A percentile compares a stretch with the other conserved stretches of the same genome.
phyloP scores from a whole-genome alignment of 2,888 invertebrate species.

The Amblyjoppa proteus region DNA sequence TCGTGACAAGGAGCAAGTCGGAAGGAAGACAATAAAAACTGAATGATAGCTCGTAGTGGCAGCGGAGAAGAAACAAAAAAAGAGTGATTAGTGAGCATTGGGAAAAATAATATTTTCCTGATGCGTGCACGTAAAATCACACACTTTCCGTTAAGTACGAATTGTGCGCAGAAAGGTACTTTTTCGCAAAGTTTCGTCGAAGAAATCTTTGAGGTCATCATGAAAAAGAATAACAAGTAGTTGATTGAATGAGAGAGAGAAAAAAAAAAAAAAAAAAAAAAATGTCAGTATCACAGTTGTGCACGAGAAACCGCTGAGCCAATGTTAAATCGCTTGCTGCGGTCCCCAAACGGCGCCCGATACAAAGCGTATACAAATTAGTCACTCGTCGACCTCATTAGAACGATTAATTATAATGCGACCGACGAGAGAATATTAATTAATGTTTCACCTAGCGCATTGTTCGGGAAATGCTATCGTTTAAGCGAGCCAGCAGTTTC shows the following conservation, averaged over 20 bases:
- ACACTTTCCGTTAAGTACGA: no score
- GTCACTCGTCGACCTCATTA: constrained; percentile 59
- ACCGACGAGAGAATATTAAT: constrained; percentile 57
- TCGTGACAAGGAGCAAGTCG: constrained; percentile 53
- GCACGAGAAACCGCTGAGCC: constrained; percentile 21
- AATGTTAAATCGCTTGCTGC: not conserved
- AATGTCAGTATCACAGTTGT: not conserved
- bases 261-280: not conserved
- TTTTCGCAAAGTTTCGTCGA: no score
- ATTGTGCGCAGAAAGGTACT: no score
- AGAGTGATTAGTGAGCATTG: not conserved
- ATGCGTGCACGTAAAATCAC: no score
- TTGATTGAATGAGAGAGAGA: constrained; percentile 14
- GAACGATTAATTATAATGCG: constrained; percentile 60
- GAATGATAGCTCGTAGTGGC: not conserved
- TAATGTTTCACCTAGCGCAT: constrained; percentile 52
- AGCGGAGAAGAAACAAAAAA: not conserved
- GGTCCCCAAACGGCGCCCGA: not conserved
- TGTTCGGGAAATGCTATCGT: constrained; percentile 21
- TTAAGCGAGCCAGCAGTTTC: not conserved
- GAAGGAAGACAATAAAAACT: constrained; percentile 20
- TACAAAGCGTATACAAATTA: constrained; percentile 49
- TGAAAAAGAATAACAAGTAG: not conserved
- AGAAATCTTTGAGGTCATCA: no score
- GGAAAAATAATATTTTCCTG: not conserved